phyloP scores from a whole-genome alignment of 2,113 vertebrate genomes.

The Falcunculus frontatus region DNA sequence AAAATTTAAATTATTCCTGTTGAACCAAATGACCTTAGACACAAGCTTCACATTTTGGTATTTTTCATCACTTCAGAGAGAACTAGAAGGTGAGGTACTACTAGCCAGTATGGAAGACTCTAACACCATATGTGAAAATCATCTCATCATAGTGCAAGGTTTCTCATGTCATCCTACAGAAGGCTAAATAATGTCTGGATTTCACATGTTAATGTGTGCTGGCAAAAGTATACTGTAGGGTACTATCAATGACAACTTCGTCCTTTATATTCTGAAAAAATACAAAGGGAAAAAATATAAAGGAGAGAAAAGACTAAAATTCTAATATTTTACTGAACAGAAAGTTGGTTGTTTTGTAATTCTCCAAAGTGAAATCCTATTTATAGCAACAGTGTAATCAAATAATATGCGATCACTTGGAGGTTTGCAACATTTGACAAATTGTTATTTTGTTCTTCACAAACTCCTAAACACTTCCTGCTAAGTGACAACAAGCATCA shows the following conservation, averaged over 20 bases:
- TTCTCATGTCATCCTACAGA: background rate
- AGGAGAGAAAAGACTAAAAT: background rate
- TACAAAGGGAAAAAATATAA: background rate
- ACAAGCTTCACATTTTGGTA: background rate
- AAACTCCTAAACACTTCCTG: conserved; percentile 83
- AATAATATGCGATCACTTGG: conserved; percentile 60
- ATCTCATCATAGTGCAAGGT: background rate
- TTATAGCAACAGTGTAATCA: conserved; percentile 67
- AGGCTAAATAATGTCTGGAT: background rate
- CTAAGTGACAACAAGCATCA: conserved; percentile 84
- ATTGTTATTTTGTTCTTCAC: conserved; percentile 82
- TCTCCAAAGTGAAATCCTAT: conserved; percentile 52
- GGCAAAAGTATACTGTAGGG: background rate
- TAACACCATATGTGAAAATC: background rate
- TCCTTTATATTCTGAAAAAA: conserved; percentile 4
- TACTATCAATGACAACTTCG: background rate
- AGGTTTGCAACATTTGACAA: conserved; percentile 80
- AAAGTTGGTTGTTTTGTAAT: conserved; percentile 68
- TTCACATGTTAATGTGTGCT: background rate
- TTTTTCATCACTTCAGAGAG: background rate
- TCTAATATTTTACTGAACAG: conserved; percentile 25
- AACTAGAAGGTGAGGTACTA: background rate
- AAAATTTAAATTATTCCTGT: background rate
- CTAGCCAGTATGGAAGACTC: background rate
- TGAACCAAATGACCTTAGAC: background rate